These are phyloP conservation scores for Pseudococcus longispinus DNA, from an alignment of 2,888 invertebrate genomes.

Conservation along the genomic window DNA sequence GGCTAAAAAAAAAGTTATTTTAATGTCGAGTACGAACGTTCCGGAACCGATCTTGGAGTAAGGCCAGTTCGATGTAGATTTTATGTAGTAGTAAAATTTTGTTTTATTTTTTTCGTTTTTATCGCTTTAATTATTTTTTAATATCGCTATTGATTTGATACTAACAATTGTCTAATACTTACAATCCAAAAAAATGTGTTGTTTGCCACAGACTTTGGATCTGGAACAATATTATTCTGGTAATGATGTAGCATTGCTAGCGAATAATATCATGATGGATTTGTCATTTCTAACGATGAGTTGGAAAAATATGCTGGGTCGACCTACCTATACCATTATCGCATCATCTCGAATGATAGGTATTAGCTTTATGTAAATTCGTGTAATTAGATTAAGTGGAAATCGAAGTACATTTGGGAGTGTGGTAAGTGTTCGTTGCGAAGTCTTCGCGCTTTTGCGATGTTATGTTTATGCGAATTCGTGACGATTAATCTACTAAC, in stretches of 20 bases:
- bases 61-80: background rate
- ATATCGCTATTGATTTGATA: background rate
- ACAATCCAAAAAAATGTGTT: constrained; percentile 40
- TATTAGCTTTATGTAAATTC: constrained; percentile 63
- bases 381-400: background rate
- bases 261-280: constrained; percentile 92
- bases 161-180: constrained; percentile 8
- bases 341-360: constrained; percentile 84
- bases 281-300: constrained; percentile 93
- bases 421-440: constrained; percentile 1
- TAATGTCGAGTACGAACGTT: background rate
- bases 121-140: constrained; percentile 38
- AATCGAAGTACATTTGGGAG: background rate
- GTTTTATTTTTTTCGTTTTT: constrained; percentile 58
- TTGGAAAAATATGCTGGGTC: constrained; percentile 96
- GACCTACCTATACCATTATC: constrained; percentile 91
- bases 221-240: constrained; percentile 95
- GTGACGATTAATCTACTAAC: background rate
- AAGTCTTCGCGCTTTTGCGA: background rate
- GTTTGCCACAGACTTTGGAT: constrained; percentile 78
- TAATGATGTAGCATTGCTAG: constrained; percentile 92
- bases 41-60: background rate
- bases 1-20: background rate
- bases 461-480: background rate
- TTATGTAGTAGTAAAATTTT: background rate